Evolutionary conservation across 1,140 invertebrate genomes (phyloP).

Genomic region (Euglossa dilemma): DNA sequence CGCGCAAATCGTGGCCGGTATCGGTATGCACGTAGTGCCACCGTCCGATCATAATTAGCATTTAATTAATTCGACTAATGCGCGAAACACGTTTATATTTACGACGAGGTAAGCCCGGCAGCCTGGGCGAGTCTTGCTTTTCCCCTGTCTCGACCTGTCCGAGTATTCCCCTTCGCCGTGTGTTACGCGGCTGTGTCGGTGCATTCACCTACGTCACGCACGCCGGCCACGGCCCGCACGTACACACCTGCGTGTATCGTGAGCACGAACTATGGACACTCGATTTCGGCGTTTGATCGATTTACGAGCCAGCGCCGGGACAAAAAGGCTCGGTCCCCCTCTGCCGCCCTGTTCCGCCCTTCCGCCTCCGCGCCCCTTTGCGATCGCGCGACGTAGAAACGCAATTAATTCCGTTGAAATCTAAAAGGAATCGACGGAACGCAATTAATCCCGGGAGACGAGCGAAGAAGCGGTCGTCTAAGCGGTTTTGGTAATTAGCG

Average conservation of each 20-base stretch:
- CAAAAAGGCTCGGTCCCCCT: constrained; percentile 54
- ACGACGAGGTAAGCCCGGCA: constrained; percentile 56
- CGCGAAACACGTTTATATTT: constrained; percentile 73
- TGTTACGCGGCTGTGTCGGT: neutral
- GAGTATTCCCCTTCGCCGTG: constrained; percentile 31
- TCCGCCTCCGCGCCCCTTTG: neutral
- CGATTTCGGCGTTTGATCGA: constrained; percentile 72
- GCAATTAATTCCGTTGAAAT: constrained; percentile 65
- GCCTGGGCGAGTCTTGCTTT: constrained; percentile 40
- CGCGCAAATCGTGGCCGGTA: constrained; percentile 49
- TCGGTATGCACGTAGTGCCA: constrained; percentile 68
- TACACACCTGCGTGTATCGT: constrained; percentile 15
- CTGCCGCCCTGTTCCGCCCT: neutral
- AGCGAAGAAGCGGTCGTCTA: constrained; percentile 54
- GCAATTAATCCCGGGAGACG: constrained; percentile 61
- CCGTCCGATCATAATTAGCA: constrained; percentile 74
- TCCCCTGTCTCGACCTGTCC: constrained; percentile 8
- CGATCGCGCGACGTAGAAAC: constrained; percentile 57
- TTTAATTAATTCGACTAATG: constrained; percentile 78
- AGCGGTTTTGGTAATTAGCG: constrained; percentile 65
- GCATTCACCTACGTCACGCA: neutral
- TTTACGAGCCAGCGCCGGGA: constrained; percentile 66
- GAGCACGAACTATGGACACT: constrained; percentile 60
- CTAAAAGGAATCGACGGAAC: constrained; percentile 59
- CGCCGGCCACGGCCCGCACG: neutral